Evolutionary conservation across 2,113 vertebrate genomes (phyloP).

Genomic region (Ictidomys tridecemlineatus): DNA sequence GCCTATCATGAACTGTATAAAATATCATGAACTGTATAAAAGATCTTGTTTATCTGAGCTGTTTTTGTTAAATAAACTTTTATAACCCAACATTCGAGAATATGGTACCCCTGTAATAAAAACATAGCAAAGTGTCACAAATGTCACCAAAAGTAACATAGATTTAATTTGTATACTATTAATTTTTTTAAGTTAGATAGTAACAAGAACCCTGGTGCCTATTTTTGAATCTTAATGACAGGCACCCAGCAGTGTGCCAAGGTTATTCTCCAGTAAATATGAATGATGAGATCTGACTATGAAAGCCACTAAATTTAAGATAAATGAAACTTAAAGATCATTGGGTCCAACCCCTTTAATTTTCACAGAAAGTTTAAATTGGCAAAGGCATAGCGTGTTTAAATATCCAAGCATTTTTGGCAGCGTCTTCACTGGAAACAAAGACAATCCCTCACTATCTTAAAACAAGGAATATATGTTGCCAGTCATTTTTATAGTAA

Average conservation of each 20-base stretch:
- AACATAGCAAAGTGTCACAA: not conserved
- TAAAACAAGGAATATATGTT: not conserved
- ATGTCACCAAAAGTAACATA: not conserved
- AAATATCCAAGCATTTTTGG: not conserved
- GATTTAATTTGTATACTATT: not conserved
- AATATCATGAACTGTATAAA: no score
- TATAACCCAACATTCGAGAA: not conserved
- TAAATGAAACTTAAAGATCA: not conserved
- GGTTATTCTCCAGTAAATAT: not conserved
- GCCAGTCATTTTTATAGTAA: not conserved
- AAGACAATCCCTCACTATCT: not conserved
- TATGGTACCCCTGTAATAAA: not conserved
- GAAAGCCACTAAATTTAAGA: slow-evolving; percentile 12
- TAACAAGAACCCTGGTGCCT: not conserved
- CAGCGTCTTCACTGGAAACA: not conserved
- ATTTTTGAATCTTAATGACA: not conserved
- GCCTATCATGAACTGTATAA: not conserved
- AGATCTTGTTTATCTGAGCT: not conserved
- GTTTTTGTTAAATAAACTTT: not conserved
- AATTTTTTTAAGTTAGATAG: slow-evolving; percentile 12
- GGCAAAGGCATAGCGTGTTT: not conserved
- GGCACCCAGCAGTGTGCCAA: not conserved
- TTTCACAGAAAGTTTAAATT: slow-evolving; percentile 27
- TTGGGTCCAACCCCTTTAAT: not conserved
- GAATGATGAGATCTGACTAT: not conserved